Base-by-base conservation (phyloP, 2,888 invertebrate genomes). In the Diplazon laetatorius region DNA sequence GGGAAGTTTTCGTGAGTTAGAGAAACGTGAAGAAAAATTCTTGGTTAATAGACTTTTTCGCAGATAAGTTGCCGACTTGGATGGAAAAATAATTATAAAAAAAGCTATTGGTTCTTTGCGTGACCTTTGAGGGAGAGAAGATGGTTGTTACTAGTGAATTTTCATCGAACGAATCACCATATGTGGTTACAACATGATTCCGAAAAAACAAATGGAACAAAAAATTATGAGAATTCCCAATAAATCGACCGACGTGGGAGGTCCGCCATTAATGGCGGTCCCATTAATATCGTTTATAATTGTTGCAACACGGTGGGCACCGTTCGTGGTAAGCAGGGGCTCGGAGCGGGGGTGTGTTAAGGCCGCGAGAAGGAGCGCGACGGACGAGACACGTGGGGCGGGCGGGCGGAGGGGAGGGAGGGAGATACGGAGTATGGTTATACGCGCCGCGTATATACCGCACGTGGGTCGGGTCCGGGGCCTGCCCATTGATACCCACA, bases 401-500 rank as follows among this genome's bases (percentile, higher is more conserved):
- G 62, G 60, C 22, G 42, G 30, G 30, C 2, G 30, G 30, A 30
- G 30, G 30, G 6, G 30, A 6, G 30, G 6, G 30, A 30, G 30
- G 30, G 71, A 55, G 55, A 63, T 16, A 20, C n/a, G n/a, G n/a
- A n/a, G n/a, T n/a, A n/a, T n/a, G n/a, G n/a, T n/a, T 71, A 60
- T 12, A 57, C 35, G 25, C 30, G 9, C 37, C 18, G 9, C 35
- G 57, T 22, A 25, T 57, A 42, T 48, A 62, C 25, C 14, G 50
- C 14, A 75, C 78, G 78, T 79, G 78, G 78, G 78, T 68, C 78
- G 78, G 37, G n/a, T n/a, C 68, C 55, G 55, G 78, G 75, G 78
- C 75, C 78, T 79, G 84, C 83, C 84, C 87, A 88, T 88, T 88
- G 87, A 88, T 88, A 85, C 83, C 85, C 85, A 83, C 87, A 87